These are phyloP conservation scores for Abscondita cerata DNA, from an alignment of 2,888 invertebrate species.

Conservation along the genomic window DNA sequence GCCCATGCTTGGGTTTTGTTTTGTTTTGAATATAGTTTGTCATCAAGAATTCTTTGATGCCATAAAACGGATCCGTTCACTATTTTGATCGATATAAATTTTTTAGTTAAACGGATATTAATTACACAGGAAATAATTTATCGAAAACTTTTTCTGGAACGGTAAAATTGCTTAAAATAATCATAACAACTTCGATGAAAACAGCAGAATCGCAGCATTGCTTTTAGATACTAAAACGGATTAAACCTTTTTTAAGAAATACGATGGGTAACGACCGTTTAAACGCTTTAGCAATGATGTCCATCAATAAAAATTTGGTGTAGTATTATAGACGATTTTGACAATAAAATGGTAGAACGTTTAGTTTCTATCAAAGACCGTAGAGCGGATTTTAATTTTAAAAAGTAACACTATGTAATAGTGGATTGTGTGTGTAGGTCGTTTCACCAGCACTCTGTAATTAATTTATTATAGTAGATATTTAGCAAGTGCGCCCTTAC, in stretches of 20 bases:
- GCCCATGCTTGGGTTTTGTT: no score
- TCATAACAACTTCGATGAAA: background rate
- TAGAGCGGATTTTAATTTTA: background rate
- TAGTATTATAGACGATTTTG: background rate
- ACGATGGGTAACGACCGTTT: background rate
- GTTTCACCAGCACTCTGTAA: no score
- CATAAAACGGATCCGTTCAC: no score
- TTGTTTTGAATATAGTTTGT: no score
- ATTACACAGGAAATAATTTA: slow-evolving; percentile 4
- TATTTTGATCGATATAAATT: no score
- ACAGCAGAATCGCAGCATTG: background rate
- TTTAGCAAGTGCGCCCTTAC: no score
- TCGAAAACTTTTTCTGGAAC: background rate
- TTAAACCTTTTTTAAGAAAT: background rate
- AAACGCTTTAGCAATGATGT: background rate
- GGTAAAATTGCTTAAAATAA: slow-evolving; percentile 7
- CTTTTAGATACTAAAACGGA: background rate
- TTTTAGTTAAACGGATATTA: no score
- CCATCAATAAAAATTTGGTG: background rate
- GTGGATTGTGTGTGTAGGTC: no score
- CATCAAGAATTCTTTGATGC: no score
- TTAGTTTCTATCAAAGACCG: background rate
- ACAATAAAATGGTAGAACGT: background rate
- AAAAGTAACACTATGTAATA: no score
- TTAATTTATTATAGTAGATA: no score